A percentile compares a stretch with the other conserved stretches of the same genome.
Conservation (phyloP, 30 jellyfish, hydroid and myxozoan genomes). For the Calvadosia cruxmelitensis region DNA sequence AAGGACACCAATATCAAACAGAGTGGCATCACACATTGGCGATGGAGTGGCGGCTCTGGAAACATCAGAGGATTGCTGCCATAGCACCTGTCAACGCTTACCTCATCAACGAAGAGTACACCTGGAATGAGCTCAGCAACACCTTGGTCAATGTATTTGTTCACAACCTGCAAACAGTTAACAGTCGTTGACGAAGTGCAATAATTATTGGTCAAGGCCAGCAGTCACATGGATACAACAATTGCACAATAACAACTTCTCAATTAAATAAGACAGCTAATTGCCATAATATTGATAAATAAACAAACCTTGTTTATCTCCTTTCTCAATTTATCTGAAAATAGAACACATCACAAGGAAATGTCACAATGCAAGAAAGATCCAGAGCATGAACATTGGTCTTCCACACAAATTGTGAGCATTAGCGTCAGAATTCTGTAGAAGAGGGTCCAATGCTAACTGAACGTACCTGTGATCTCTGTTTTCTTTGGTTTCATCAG, state of each 20-base stretch:
- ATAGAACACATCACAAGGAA: background rate
- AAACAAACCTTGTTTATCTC: slow-evolving; percentile 52
- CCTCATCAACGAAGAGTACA: slow-evolving; percentile 95
- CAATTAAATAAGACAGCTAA: background rate
- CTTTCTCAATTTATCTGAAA: slow-evolving; percentile 57
- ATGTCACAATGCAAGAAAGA: background rate
- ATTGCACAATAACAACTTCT: background rate
- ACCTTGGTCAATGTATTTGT: slow-evolving; percentile 92
- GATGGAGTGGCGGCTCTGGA: too few species aligned
- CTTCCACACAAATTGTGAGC: background rate
- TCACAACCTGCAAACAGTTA: slow-evolving; percentile 46
- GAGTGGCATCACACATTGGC: too few species aligned
- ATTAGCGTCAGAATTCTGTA: background rate
- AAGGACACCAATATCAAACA: background rate
- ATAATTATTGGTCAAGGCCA: background rate
- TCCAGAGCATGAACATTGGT: background rate
- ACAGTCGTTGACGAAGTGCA: too few species aligned
- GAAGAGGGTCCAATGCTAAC: too few species aligned
- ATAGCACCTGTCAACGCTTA: background rate
- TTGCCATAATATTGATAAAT: too few species aligned
- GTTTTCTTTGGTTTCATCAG: slow-evolving; percentile 92
- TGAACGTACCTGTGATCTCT: slow-evolving; percentile 78
- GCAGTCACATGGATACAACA: background rate
- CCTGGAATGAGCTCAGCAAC: slow-evolving; percentile 98
- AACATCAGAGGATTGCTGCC: too few species aligned